Base-by-base conservation (phyloP, 1,140 invertebrate genomes). In the Habropoda laboriosa region DNA sequence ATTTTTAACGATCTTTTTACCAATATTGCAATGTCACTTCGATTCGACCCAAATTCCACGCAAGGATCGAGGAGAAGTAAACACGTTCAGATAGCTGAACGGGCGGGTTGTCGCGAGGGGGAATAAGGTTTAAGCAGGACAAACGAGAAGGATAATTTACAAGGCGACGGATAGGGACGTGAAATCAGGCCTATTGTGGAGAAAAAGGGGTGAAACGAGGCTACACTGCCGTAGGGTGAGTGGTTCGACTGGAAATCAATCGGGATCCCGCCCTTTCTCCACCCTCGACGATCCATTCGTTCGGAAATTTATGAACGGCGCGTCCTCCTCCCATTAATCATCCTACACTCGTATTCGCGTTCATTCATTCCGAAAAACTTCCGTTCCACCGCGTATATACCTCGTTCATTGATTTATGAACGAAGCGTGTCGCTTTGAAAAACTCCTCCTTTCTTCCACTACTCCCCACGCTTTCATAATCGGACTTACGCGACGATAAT, bases 271-370 rank as follows among this genome's bases (percentile, higher is more conserved):
- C 47, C n/a, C n/a, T 6, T 6, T 18, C 42, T 21, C 12, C 10
- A 27, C 7, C 68, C 58, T 38, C 71, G 61, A 63, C 76, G 42
- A 72, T 72, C 72, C 18, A 63, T 79, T 70, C 72, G 72, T 60
- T 57, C 49, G 53, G 74, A 81, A 85, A 89, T 86, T 89, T 87
- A 87, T 87, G 76, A 87, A 86, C 85, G 83, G 51, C 42, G 24
- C 66, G 71, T 58, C 78, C 79, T 21, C 55, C 53, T 21, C 21
- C 75, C 79, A 86, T 87, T 86, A 86, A 86, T 87, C 83, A 86
- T 75, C 53, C n/a, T n/a, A 38, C n/a, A 57, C 57, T 70, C 63
- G 70, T 63, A 74, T 66, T 80, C 70, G 71, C 58, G 68, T 55
- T 58, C 64, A 47, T 70, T 76, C 70, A 55, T 51, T 42, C 78